Conservation (phyloP, 2,888 invertebrate species). For the Scaptodrosophila latifasciaeformis region DNA sequence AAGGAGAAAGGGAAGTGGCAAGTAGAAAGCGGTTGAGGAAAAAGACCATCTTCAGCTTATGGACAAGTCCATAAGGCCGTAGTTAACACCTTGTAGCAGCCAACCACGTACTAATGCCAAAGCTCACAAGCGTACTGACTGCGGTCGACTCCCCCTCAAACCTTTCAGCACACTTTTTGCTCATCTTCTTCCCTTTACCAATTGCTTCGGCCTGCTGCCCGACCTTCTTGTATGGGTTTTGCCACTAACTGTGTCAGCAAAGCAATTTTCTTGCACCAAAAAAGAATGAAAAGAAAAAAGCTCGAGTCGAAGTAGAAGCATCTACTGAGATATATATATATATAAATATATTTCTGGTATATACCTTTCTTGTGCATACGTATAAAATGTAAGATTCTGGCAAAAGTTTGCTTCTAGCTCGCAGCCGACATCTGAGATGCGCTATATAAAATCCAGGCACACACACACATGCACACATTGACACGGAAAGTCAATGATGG, state of each 20-base stretch:
- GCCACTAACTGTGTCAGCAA: slow-evolving; percentile 66
- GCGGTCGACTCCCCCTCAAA: neutral
- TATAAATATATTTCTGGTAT: no score
- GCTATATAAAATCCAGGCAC: neutral
- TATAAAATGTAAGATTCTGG: no score
- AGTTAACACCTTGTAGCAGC: slow-evolving; percentile 66
- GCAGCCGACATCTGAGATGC: neutral
- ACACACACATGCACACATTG: neutral
- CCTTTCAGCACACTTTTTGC: no score
- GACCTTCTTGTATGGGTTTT: no score
- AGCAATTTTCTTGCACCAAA: slow-evolving; percentile 46
- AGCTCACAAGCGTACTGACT: slow-evolving; percentile 58
- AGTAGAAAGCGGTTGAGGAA: no score
- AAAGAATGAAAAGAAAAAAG: neutral
- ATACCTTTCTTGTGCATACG: no score
- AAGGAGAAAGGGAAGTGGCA: no score
- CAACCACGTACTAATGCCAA: slow-evolving; percentile 65
- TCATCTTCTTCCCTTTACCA: neutral
- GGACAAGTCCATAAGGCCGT: slow-evolving; percentile 67
- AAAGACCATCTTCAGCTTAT: slow-evolving; percentile 59
- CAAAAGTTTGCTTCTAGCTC: no score
- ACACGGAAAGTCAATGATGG: neutral
- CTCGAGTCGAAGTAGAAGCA: no score
- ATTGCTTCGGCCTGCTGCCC: no score
- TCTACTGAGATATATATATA: no score